Evolutionary conservation across 2,797 vertebrate species (phyloP), one percentile per base, ranked within the genome.

Genomic region (Rhynchotus rufescens): DNA sequence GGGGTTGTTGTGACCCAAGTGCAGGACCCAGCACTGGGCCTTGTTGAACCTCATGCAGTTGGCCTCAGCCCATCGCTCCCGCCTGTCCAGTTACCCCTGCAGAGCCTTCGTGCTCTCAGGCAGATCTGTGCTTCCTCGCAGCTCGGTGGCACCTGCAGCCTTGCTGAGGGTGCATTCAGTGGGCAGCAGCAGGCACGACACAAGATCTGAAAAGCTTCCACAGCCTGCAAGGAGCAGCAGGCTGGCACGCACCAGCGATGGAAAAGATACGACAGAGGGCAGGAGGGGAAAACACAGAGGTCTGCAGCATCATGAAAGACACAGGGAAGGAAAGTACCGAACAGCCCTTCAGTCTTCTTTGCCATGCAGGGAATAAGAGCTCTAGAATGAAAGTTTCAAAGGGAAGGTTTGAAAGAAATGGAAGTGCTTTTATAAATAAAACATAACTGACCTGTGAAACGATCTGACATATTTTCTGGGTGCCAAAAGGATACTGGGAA

Each of bases 301-400:
- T 81, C 71, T 88, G 52, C 6, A 79, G 57, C 26, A 61, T 26
- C 61, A 34, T 67, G 20, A 80, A 76, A 88, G 57, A 80, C 21
- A 4, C 25, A 49, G 52, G 60, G 60, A 57, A 80, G 11, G 5
- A 56, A 84, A 71, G 13, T 3, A 61, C 40, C 67, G 32, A 90
- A 47, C 6, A 88, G 21, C 30, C 21, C 47, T 25, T 73, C 14
- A 38, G 12, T 25, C 36, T 80, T 79, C 88, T 76, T 65, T 40
- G 61, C 57, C 77, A 13, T 44, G 32, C 12, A 57, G 10, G 47
- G 89, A 91, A 23, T 13, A 90, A 7, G 6, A 7, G 22, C 52
- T 71, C 57, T 44, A 49, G 73, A 86, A 76, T 15, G 4, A 77
- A 45, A n/a, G 52, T 90, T 91, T 89, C 90, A 86, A 91, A 93